Evolutionary conservation across 1,140 invertebrate species (phyloP).

Genomic region (Drosophila kanapiae): DNA sequence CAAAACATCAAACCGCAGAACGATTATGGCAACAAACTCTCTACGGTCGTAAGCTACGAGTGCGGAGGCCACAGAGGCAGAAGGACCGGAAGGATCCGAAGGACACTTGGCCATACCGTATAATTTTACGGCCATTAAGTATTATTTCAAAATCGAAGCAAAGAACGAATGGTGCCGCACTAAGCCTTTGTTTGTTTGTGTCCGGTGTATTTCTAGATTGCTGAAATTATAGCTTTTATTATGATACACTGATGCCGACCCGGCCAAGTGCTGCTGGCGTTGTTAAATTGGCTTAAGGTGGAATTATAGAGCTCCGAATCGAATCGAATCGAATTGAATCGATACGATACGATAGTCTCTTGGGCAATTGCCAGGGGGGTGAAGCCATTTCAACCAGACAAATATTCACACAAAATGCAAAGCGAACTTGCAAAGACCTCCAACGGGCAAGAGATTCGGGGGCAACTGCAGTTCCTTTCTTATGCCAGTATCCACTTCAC

Average conservation of each 20-base stretch:
- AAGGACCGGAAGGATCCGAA: conserved; percentile 32
- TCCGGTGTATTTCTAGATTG: conserved; percentile 64
- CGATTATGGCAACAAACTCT: conserved; percentile 47
- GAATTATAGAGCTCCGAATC: conserved; percentile 65
- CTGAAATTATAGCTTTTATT: conserved; percentile 79
- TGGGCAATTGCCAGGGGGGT: conserved; percentile 20
- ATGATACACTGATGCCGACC: conserved; percentile 65
- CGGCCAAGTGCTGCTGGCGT: conserved; percentile 53
- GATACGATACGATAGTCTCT: conserved; percentile 25
- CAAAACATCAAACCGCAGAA: conserved; percentile 52
- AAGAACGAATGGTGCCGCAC: conserved; percentile 50
- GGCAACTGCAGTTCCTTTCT: conserved; percentile 26
- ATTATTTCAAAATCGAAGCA: conserved; percentile 77
- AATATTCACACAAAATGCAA: conserved; percentile 41
- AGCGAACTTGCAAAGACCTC: conserved; percentile 66
- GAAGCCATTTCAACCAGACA: conserved; percentile 40
- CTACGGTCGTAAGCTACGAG: conserved; percentile 41
- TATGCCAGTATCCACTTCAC: neutral
- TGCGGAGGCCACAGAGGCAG: conserved; percentile 20
- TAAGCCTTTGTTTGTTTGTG: conserved; percentile 68
- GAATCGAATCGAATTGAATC: conserved; percentile 19
- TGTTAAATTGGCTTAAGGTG: conserved; percentile 80
- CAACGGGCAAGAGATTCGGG: conserved; percentile 5
- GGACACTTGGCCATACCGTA: conserved; percentile 67
- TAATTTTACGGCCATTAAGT: conserved; percentile 83